Conservation (phyloP, 2,888 invertebrate species). For the Graphium colonna region DNA sequence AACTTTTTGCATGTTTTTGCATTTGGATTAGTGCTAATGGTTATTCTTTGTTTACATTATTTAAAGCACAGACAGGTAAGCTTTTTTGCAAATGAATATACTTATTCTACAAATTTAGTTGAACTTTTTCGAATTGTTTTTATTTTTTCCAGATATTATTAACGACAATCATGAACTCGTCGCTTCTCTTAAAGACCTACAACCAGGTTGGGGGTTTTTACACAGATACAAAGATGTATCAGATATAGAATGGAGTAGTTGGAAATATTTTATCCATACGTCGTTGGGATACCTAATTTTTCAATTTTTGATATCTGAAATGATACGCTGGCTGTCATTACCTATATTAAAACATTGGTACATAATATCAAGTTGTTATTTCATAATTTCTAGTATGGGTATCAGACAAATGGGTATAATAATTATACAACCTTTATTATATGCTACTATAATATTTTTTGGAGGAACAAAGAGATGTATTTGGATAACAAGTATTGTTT, state of each 20-base stretch:
- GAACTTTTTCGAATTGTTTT: not conserved
- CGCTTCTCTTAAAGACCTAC: conserved; percentile 66
- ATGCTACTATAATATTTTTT: conserved; percentile 55
- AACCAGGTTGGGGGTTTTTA: conserved; percentile 78
- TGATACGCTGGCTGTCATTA: conserved; percentile 49
- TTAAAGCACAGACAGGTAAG: conserved; percentile 73
- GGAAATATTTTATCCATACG: conserved; percentile 75
- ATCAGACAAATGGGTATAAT: conserved; percentile 69
- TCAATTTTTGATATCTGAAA: conserved; percentile 78
- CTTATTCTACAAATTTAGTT: conserved; percentile 3
- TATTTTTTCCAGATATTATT: conserved; percentile 52
- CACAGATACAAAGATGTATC: conserved; percentile 81
- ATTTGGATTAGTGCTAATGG: conserved; percentile 78
- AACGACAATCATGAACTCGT: conserved; percentile 37
- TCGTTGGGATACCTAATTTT: conserved; percentile 77
- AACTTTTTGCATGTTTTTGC: conserved; percentile 68
- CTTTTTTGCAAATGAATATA: not conserved
- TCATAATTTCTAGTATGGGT: conserved; percentile 70
- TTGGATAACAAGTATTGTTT: conserved; percentile 77
- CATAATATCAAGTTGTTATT: conserved; percentile 66
- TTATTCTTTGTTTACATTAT: conserved; percentile 78
- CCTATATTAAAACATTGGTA: conserved; percentile 76
- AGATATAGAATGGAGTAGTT: conserved; percentile 86
- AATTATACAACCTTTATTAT: conserved; percentile 79
- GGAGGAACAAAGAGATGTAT: conserved; percentile 69